Base-by-base conservation (phyloP, 2,888 invertebrate species). In the Priocnemis perturbator region DNA sequence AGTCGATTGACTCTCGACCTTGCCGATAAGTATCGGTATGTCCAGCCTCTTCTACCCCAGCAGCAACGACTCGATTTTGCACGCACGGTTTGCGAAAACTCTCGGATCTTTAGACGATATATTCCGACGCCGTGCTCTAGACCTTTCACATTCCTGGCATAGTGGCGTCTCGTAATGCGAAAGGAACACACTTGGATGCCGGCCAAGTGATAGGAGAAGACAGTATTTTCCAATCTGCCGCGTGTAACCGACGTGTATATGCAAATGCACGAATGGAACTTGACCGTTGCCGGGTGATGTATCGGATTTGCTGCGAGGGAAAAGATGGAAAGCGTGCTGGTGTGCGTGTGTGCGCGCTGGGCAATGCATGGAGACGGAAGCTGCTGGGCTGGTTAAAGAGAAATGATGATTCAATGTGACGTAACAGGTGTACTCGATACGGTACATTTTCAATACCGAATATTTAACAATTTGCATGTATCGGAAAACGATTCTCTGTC, bases 111-210 rank as follows among this genome's bases (percentile, higher is more conserved):
- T 11, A 11, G 11, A 9, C 47, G 47, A 63, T 59, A 65, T 50
- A 65, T 58, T 65, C 48, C 67, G 58, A 55, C 50, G 5, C 63
- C 61, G 56, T 56, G 44, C 69, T 77, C 73, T 67, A 73, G 72
- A 79, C 77, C 79, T 79, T 78, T 79, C 79, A 77, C 80, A 80
- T 79, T 79, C 80, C 73, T 62, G n/a, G 50, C 21, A 14, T 37
- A 53, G 55, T 45, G 64, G 50, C 19, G 67, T 73, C 77, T 79
- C 75, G 71, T 73, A 76, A 77, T 65, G 57, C 63, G 68, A 59
- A 69, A 47, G 50, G 65, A 47, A 67, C 67, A 64, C 68, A 71
- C 64, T 17, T 45, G 53, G 52, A 60, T 68, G 67, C 70, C 64
- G 37, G 67, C 67, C 64, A 44, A 68, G 55, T 48, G 21, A 56